phyloP scores from a whole-genome alignment of 2,888 invertebrate species.

The Antitype chi region DNA sequence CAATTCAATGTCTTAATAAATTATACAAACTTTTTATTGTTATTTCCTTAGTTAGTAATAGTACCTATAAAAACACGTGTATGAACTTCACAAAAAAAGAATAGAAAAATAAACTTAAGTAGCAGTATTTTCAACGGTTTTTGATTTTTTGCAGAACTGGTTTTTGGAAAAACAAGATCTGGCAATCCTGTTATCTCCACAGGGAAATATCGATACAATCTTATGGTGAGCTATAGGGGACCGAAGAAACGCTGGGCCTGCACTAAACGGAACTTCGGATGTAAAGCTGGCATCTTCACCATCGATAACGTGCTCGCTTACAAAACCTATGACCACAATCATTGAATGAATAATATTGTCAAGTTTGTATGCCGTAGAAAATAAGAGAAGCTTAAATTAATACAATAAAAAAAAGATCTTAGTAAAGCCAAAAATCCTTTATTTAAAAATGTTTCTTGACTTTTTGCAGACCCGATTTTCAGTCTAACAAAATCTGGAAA shows the following conservation, averaged over 20 bases:
- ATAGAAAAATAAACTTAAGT: too few species aligned
- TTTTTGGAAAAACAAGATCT: slow-evolving; percentile 42
- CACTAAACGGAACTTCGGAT: slow-evolving; percentile 31
- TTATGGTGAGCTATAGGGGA: slow-evolving; percentile 16
- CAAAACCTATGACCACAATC: background rate
- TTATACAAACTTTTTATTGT: too few species aligned
- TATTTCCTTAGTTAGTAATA: too few species aligned
- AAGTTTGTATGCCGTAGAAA: too few species aligned
- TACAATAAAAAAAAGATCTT: too few species aligned
- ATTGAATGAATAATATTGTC: background rate
- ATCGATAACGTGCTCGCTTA: background rate
- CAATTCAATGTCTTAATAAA: too few species aligned
- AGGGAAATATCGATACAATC: slow-evolving; percentile 52
- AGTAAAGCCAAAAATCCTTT: too few species aligned
- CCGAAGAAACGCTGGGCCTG: slow-evolving; percentile 47
- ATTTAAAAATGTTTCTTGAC: background rate
- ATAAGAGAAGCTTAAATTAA: too few species aligned
- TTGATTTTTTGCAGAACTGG: slow-evolving; percentile 34
- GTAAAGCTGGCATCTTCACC: slow-evolving; percentile 27
- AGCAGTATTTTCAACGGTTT: background rate
- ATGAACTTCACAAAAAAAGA: too few species aligned
- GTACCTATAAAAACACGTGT: too few species aligned
- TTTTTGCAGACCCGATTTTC: slow-evolving; percentile 24
- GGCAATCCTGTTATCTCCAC: slow-evolving; percentile 59
- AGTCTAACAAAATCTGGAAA: slow-evolving; percentile 25